Evolutionary conservation across 2,888 invertebrate species (phyloP).

Genomic region (Andrena fulva): DNA sequence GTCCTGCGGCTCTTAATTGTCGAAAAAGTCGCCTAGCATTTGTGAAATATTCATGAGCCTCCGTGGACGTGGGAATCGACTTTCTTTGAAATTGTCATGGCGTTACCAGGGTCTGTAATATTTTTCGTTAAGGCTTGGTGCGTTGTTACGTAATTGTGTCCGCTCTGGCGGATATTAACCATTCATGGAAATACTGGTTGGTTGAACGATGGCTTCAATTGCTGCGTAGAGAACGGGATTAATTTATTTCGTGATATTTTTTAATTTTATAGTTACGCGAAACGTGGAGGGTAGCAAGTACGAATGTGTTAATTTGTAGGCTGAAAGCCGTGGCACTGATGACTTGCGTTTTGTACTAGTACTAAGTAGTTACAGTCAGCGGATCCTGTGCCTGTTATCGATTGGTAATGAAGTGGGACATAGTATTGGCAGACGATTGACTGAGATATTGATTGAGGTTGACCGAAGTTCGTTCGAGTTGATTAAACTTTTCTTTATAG

Average conservation of each 20-base stretch:
- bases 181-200: too few species aligned
- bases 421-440: not conserved
- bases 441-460: not conserved
- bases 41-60: slow-evolving; percentile 16
- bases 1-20: slow-evolving; percentile 7
- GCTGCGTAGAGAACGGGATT: too few species aligned
- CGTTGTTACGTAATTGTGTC: not conserved
- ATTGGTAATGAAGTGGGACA: not conserved
- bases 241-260: too few species aligned
- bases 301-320: too few species aligned
- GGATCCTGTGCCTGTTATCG: not conserved
- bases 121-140: not conserved
- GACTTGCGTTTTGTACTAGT: too few species aligned
- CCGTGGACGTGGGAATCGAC: not conserved
- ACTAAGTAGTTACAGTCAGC: not conserved
- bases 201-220: too few species aligned
- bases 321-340: too few species aligned
- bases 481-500: not conserved
- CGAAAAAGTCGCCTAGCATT: not conserved
- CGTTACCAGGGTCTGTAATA: not conserved
- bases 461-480: not conserved
- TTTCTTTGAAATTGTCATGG: not conserved
- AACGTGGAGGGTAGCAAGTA: too few species aligned
- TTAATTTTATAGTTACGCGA: too few species aligned
- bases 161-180: not conserved